Conservation (phyloP, 2,888 invertebrate species). For the Drosophila peninsularis region DNA sequence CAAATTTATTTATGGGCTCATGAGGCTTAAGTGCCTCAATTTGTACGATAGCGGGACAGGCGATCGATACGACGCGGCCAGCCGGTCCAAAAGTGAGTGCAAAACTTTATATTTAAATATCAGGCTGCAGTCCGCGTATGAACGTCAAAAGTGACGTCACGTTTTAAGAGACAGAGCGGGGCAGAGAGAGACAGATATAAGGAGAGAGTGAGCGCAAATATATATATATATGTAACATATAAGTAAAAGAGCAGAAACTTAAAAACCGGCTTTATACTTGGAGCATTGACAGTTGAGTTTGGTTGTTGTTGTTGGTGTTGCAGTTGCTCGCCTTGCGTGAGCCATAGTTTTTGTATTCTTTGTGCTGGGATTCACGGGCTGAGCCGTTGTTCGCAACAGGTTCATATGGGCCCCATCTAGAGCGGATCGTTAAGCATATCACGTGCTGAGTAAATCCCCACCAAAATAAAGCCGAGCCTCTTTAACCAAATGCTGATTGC, state of each 20-base stretch:
- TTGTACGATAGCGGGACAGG: constrained; percentile 45
- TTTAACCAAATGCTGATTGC: constrained; percentile 41
- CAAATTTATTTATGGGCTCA: constrained; percentile 67
- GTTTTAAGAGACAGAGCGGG: constrained; percentile 19
- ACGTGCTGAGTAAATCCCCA: constrained; percentile 69
- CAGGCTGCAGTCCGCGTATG: constrained; percentile 19
- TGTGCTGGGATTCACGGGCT: constrained; percentile 52
- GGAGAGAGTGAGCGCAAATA: constrained; percentile 12
- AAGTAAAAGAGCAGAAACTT: constrained; percentile 18
- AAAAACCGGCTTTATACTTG: constrained; percentile 55
- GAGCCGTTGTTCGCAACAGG: constrained; percentile 47
- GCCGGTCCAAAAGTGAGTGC: constrained; percentile 45
- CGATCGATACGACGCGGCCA: constrained; percentile 23
- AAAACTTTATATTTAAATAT: constrained; percentile 46
- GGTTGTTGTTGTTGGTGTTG: constrained; percentile 8
- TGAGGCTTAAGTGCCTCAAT: constrained; percentile 66
- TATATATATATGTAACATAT: not conserved
- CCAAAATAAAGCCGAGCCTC: constrained; percentile 49
- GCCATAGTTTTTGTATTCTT: constrained; percentile 48
- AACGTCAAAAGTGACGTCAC: constrained; percentile 77
- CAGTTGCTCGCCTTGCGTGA: constrained; percentile 17
- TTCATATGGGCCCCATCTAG: constrained; percentile 50
- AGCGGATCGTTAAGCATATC: constrained; percentile 52
- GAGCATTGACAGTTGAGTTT: constrained; percentile 35
- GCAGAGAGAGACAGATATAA: too few species aligned